These are phyloP conservation scores for Myotis daubentonii DNA, from an alignment of 2,797 vertebrate genomes.

Conservation along the genomic window DNA sequence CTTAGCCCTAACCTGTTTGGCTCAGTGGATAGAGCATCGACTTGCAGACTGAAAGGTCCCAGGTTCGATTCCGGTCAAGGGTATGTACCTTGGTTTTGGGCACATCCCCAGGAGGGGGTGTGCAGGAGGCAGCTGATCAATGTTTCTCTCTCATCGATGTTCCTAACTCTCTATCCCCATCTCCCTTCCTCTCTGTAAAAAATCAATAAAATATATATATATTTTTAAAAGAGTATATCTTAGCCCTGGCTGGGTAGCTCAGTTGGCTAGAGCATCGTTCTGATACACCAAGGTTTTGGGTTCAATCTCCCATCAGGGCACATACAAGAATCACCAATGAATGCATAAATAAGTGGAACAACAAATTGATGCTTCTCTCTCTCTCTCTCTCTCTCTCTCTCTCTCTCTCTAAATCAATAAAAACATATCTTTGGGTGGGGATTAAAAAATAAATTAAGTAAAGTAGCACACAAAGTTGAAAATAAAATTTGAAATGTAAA, in stretches of 20 bases:
- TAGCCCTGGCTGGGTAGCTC: background rate
- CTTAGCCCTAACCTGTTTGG: background rate
- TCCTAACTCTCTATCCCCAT: too few relatives aligned
- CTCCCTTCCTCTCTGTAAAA: too few relatives aligned
- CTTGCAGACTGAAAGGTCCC: too few relatives aligned
- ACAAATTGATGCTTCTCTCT: background rate
- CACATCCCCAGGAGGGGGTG: too few relatives aligned
- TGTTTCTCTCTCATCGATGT: too few relatives aligned
- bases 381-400: background rate
- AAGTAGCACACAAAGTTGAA: background rate
- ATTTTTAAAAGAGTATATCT: background rate
- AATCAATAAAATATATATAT: too few relatives aligned
- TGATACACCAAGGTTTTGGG: background rate
- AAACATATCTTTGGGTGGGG: background rate
- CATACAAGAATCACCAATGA: background rate
- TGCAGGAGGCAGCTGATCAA: too few relatives aligned
- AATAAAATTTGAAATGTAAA: conserved; percentile 13
- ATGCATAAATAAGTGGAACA: background rate
- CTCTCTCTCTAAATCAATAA: background rate
- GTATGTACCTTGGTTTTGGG: too few relatives aligned
- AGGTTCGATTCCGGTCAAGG: too few relatives aligned
- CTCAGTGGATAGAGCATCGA: background rate
- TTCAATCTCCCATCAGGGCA: background rate
- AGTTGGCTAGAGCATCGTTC: background rate
- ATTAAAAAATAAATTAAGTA: background rate